Evolutionary conservation across 2,113 vertebrate genomes (phyloP).

Genomic region (Antennarius striatus): DNA sequence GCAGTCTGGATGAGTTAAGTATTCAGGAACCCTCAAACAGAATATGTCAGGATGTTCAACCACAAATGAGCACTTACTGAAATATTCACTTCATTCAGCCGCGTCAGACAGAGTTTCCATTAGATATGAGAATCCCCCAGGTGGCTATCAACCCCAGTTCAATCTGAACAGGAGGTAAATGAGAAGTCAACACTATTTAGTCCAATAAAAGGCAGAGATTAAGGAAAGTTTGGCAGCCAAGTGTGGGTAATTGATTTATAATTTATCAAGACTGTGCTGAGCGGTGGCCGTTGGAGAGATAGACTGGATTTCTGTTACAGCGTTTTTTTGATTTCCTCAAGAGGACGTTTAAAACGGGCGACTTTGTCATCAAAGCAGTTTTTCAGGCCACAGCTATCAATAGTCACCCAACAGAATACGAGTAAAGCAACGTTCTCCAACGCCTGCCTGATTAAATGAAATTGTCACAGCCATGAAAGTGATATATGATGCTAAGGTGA

Average conservation of each 20-base stretch:
- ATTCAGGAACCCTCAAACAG: conserved; percentile 63
- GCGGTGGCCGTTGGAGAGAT: conserved; percentile 55
- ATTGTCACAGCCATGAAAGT: conserved; percentile 65
- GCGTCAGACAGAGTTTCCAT: conserved; percentile 54
- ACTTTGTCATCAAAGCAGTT: conserved; percentile 30
- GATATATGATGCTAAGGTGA: conserved; percentile 70
- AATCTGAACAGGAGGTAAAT: conserved; percentile 58
- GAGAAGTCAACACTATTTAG: conserved; percentile 75
- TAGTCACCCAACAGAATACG: conserved; percentile 31
- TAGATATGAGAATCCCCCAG: conserved; percentile 65
- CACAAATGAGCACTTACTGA: conserved; percentile 43
- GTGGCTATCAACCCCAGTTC: conserved; percentile 60
- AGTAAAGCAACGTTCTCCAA: conserved; percentile 46
- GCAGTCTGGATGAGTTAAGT: conserved; percentile 24
- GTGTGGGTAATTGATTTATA: conserved; percentile 77
- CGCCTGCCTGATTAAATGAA: conserved; percentile 65
- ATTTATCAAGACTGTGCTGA: conserved; percentile 70
- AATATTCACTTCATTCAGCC: conserved; percentile 62
- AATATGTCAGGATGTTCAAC: conserved; percentile 44
- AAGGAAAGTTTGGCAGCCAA: conserved; percentile 72
- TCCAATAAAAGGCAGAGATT: conserved; percentile 77
- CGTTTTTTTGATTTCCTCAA: conserved; percentile 26
- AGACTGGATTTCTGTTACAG: conserved; percentile 50
- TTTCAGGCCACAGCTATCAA: conserved; percentile 56
- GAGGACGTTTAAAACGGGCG: conserved; percentile 48